Evolutionary conservation across 1,140 invertebrate genomes (phyloP).

Genomic region (Sarcophaga bullata): DNA sequence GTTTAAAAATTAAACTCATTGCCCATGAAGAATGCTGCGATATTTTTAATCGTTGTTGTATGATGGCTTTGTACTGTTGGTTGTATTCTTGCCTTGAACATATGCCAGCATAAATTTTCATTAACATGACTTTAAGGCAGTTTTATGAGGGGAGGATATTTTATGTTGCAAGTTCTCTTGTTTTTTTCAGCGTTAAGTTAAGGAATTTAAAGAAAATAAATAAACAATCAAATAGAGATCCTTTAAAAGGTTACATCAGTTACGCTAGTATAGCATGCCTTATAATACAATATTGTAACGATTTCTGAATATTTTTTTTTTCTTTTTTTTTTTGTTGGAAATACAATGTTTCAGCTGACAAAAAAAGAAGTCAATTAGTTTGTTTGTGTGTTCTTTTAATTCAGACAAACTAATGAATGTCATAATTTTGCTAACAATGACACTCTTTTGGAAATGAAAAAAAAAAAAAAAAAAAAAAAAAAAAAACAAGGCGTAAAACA

Average conservation of each 20-base stretch:
- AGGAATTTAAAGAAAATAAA: no score
- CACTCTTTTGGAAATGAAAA: neutral
- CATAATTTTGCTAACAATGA: conserved; percentile 31
- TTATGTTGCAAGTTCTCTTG: neutral
- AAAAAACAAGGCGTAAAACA: neutral
- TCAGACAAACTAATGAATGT: neutral
- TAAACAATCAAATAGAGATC: no score
- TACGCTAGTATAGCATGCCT: no score
- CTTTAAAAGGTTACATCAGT: no score
- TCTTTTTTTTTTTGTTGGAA: neutral
- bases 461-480: neutral
- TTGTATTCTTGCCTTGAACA: neutral
- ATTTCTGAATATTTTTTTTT: neutral
- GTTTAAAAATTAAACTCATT: no score
- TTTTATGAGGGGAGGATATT: neutral
- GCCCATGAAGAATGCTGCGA: no score
- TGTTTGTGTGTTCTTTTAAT: neutral
- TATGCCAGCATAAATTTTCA: neutral
- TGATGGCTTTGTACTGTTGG: no score
- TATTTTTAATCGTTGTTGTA: no score
- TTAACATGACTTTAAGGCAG: conserved; percentile 9
- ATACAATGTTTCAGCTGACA: neutral
- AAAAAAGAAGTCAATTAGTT: neutral
- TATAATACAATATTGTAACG: no score
- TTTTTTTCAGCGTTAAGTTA: no score